A percentile compares a stretch with the other conserved stretches of the same genome.
These are phyloP conservation scores for Gymnothorax reevesii DNA, from an alignment of 2,797 vertebrate genomes.

Conservation along the genomic window DNA sequence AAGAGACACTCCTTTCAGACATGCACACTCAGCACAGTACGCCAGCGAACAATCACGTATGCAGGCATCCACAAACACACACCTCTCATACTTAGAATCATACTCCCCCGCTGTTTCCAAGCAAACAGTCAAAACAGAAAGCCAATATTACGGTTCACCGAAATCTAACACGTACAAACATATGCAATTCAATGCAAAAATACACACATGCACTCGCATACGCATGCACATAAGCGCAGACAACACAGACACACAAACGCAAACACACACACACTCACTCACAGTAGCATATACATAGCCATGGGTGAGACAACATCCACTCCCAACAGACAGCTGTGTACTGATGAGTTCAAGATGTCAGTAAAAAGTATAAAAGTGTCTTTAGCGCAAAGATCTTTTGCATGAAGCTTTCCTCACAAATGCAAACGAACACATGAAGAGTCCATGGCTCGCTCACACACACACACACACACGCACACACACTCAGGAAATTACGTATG, in stretches of 20 bases:
- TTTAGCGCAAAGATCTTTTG: no score
- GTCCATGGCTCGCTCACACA: background rate
- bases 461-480: background rate
- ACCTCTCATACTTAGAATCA: conserved; percentile 15
- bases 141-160: background rate
- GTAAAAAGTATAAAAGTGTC: no score
- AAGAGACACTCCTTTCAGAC: background rate
- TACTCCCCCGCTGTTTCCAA: conserved; percentile 53
- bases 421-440: background rate
- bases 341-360: background rate
- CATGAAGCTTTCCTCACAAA: background rate
- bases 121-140: conserved; percentile 45
- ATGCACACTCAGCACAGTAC: background rate
- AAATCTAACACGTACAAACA: background rate
- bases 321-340: background rate
- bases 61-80: background rate
- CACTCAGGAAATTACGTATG: background rate
- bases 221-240: background rate
- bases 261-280: background rate
- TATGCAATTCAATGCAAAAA: background rate
- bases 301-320: background rate
- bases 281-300: background rate
- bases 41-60: background rate
- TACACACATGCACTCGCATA: background rate
- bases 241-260: background rate